Conservation (phyloP, 2,797 vertebrate genomes). For the Sebastes hopkinsi region DNA sequence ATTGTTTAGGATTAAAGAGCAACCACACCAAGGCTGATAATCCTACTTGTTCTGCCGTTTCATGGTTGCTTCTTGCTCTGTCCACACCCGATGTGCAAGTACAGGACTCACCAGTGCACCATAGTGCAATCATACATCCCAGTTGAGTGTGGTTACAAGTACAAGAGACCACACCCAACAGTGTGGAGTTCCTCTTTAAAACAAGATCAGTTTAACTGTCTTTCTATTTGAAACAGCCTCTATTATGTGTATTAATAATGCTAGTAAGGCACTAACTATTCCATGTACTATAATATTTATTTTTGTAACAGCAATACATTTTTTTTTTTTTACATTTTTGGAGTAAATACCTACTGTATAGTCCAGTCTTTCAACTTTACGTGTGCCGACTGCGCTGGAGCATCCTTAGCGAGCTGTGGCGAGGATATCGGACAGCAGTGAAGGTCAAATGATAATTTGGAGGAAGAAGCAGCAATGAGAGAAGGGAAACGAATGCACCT, state of each 20-base stretch:
- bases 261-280: background rate
- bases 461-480: constrained; percentile 63
- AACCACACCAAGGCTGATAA: constrained; percentile 13
- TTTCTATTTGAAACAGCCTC: background rate
- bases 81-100: background rate
- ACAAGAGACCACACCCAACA: background rate
- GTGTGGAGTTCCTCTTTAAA: background rate
- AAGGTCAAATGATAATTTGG: constrained; percentile 82
- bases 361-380: constrained; percentile 27
- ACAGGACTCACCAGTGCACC: background rate
- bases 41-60: constrained; percentile 2
- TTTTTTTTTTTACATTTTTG: background rate
- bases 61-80: background rate
- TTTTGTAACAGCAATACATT: background rate
- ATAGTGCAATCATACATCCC: background rate
- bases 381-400: constrained; percentile 32
- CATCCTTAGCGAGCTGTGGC: constrained; percentile 39
- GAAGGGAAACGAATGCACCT: constrained; percentile 68
- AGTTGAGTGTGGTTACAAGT: background rate
- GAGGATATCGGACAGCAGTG: constrained; percentile 50
- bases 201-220: background rate
- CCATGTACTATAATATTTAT: background rate
- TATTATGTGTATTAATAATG: background rate
- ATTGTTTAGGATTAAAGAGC: constrained; percentile 1
- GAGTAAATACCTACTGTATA: background rate